Percentiles rank a stretch among this genome's conserved stretches.
These are phyloP conservation scores for Oscarella lobularis DNA, from an alignment of 37 sponge, comb jelly and placozoan species.

Conservation along the genomic window DNA sequence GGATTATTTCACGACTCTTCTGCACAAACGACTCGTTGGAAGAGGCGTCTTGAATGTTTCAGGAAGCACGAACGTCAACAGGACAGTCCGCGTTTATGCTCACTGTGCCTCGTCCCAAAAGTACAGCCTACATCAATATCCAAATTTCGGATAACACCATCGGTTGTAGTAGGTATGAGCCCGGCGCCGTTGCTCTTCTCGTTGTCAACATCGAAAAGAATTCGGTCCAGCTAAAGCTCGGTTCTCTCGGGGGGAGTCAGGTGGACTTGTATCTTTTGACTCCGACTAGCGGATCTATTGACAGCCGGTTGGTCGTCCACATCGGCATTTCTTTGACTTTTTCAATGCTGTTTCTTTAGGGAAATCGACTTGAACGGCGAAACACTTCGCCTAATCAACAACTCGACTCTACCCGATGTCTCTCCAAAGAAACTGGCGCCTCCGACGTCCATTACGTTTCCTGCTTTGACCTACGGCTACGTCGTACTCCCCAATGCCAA, in stretches of 20 bases:
- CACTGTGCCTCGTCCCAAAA: conserved; percentile 12
- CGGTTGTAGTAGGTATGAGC: too few species aligned
- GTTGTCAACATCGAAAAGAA: too few species aligned
- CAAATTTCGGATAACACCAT: too few species aligned
- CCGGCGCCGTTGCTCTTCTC: background rate
- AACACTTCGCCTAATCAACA: background rate
- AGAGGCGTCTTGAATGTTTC: conserved; percentile 14
- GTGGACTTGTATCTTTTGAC: background rate
- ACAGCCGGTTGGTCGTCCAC: background rate
- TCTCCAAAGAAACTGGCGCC: background rate
- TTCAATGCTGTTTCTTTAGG: background rate
- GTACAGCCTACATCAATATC: too few species aligned
- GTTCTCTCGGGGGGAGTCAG: background rate
- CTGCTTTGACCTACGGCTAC: background rate
- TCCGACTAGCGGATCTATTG: background rate
- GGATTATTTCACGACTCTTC: conserved; percentile 34
- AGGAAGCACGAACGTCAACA: background rate
- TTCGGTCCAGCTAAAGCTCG: background rate
- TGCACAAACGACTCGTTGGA: conserved; percentile 36
- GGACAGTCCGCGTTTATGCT: conserved; percentile 27
- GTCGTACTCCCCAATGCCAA: background rate
- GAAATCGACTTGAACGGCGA: background rate
- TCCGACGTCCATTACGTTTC: background rate
- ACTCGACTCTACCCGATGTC: background rate
- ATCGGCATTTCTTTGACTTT: too few species aligned